Base-by-base conservation (phyloP, 2,888 invertebrate species). In the Oscheius sp. region DNA sequence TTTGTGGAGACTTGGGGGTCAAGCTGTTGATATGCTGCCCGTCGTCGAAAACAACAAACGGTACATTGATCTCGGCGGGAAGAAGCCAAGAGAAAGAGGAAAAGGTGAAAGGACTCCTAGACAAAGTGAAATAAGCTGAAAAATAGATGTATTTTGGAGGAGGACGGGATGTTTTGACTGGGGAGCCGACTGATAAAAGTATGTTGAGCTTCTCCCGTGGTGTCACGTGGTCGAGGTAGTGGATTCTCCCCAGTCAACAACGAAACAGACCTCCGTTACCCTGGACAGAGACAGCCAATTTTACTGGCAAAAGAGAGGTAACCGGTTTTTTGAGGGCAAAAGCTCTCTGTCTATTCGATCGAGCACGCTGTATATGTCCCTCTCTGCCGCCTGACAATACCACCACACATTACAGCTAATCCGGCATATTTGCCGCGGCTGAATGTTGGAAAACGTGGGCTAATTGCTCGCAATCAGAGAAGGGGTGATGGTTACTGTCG, bases 351-450 rank as follows among this genome's bases (percentile, higher is more conserved):
- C 64, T 66, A 12, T 49, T 61, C 61, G 18, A 29, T 61, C 61
- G 41, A 41, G 41, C 58, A 29, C 35, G 35, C 58, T 58, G 29
- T 58, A 25, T 43, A 27, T 21, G 52, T n/a, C 49, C n/a, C 43
- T 61, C 49, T 25, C 43, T 61, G 41, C 61, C 61, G 45, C 21
- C 61, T 25, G 61, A 27, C 58, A 63, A 63, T 61, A 41, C 64
- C 49, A 9, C 35, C 35, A 35, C 61, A 64, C 64, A 64, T 64
- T 66, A 66, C 66, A 66, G 66, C 66, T 66, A 66, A 66, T 66
- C 66, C 66, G 25, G 18, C 52, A 52, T 52, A 52, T 46, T 23
- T 46, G 52, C n/a, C 52, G 66, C 49, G 16, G 49, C 9, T 66
- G 66, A 29, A 49, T 49, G 16, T 21, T 13, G 49, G n/a, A n/a